Evolutionary conservation across 2,888 invertebrate species (phyloP), one percentile per base, ranked within the genome.

Genomic region (Drosophila pseudotakahashii): DNA sequence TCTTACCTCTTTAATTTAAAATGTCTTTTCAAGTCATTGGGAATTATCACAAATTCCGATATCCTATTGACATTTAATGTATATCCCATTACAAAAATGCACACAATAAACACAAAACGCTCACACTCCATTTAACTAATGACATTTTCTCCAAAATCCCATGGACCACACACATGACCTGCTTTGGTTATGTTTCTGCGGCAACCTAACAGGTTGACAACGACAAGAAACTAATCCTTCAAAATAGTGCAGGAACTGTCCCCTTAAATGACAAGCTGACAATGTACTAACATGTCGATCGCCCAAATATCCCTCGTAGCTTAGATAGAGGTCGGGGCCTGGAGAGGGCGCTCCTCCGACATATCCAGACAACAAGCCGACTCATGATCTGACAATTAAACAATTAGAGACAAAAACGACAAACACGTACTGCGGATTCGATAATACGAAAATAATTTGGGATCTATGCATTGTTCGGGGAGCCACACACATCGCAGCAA

Each of bases 361-460:
- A 39, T 57, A 39, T 44, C 47, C 55, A 74, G 58, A 63, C 70
- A 70, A 77, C 62, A 72, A 66, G 60, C 52, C 69, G 69, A 55
- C 69, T 75, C 69, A 76, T 80, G 78, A 84, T 62, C 72, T 80
- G 82, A 83, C 88, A 88, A 90, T 90, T 89, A 86, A 85, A 90
- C 89, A 90, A 90, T 90, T 89, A 90, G 68, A 77, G 60, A 88
- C 89, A 89, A 89, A 76, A 73, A 81, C 39, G 77, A 55, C 72
- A 26, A 79, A 79, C 86, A 86, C 81, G 79, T 74, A 78, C 73
- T 64, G 72, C 75, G 45, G 74, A 84, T 73, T 83, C 83, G 89
- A 89, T 90, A 90, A 90, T 90, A 89, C 81, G 87, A 90, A 89
- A 78, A 89, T 90, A 90, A 90, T 90, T 88, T 85, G 69, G 74